Evolutionary conservation across 2,888 invertebrate genomes (phyloP), one percentile per base, ranked within the genome.

Genomic region (Cantharis rufa): DNA sequence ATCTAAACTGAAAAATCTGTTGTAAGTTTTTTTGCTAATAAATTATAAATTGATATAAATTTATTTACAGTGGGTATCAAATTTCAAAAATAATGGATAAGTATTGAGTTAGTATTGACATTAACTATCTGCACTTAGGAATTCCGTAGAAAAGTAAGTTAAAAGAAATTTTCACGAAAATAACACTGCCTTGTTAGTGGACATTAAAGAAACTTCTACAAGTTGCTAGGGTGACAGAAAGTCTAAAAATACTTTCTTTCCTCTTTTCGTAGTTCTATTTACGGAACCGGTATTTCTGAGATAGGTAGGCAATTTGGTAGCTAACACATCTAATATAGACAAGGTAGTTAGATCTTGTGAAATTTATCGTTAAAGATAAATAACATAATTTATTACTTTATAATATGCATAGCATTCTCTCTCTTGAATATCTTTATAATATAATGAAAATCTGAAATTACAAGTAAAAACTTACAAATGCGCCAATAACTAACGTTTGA

Each of bases 1-100:
- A 88, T 95, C 95, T 88, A 95, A 90, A 83, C 95, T 95, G 89
- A 21, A 88, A 88, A 24, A 32, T 18, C 3, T 21, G 18, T 21
- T n/a, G 13, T 66, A n/a, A 66, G 21, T 66, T 66, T 13, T 18
- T 21, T 66, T 66, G 7, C 5, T 18, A 16, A 10, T 64, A 16
- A 66, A 21, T 9, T 21, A 21, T 48, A n/a, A 48, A 48, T 48
- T n/a, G n/a, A 48, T 48, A 48, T 48, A 7, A 9, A 15, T 9
- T 15, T 15, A 16, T 18, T 64, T 21, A 15, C 3, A 10, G 16
- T n/a, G n/a, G n/a, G n/a, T 7, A 69, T 18, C 61, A 4, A n/a
- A 48, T 61, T 18, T 7, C n/a, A 28, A 69, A 18, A 7, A 18
- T 28, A 28, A 16, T 15, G 0, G 15, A 9, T 3, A 24, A 66